Conservation (phyloP, 2,888 invertebrate genomes). For the Aelia acuminata region DNA sequence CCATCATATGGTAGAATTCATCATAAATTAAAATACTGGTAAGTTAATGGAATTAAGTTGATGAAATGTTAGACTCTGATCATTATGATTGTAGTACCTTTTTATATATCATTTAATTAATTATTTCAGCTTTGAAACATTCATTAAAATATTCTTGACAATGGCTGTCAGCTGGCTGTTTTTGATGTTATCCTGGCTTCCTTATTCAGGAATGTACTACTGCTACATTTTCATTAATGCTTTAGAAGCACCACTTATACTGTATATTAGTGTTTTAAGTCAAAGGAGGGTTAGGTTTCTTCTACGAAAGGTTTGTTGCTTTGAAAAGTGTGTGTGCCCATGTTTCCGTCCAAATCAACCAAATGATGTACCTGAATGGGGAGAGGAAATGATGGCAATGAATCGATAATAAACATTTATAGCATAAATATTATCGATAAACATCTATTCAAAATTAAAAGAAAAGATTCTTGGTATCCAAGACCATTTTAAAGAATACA, state of each 20-base stretch:
- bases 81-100: background rate
- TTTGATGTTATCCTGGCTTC: slow-evolving; percentile 81
- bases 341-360: slow-evolving; percentile 74
- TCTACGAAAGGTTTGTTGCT: slow-evolving; percentile 84
- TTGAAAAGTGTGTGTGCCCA: slow-evolving; percentile 72
- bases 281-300: slow-evolving; percentile 86
- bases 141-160: slow-evolving; percentile 80
- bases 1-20: slow-evolving; percentile 89
- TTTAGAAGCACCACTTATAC: slow-evolving; percentile 80
- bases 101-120: slow-evolving; percentile 24
- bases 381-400: slow-evolving; percentile 91
- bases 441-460: background rate
- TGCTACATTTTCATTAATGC: slow-evolving; percentile 83
- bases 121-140: slow-evolving; percentile 82
- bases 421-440: too few species aligned
- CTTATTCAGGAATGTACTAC: slow-evolving; percentile 81
- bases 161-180: slow-evolving; percentile 86
- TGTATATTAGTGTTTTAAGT: slow-evolving; percentile 83
- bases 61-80: background rate
- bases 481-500: background rate
- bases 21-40: slow-evolving; percentile 88
- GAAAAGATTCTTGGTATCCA: background rate
- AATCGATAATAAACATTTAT: slow-evolving; percentile 72
- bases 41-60: slow-evolving; percentile 61
- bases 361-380: slow-evolving; percentile 79